phyloP scores from a whole-genome alignment of 1,140 invertebrate genomes.

The Delia radicum region DNA sequence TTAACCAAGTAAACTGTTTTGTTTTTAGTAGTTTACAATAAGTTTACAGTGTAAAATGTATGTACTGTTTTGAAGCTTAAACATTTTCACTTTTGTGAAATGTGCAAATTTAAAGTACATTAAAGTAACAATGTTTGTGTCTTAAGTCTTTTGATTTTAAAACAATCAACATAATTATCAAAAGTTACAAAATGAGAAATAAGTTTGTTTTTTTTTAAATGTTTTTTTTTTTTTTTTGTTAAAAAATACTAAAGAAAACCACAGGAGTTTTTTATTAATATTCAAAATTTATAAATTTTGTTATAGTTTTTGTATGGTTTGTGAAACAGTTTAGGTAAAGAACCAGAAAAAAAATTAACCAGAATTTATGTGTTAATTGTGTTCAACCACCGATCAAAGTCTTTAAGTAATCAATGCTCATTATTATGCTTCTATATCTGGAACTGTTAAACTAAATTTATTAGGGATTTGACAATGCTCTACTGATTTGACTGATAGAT shows the following conservation, averaged over 20 bases:
- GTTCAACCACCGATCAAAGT: neutral
- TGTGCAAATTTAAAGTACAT: neutral
- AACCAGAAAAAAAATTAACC: too few species aligned
- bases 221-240: neutral
- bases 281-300: neutral
- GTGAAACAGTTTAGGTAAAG: neutral
- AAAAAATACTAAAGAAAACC: neutral
- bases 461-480: too few species aligned
- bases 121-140: neutral
- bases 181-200: too few species aligned
- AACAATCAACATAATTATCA: neutral
- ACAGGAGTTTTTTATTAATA: neutral
- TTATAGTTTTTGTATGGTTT: neutral
- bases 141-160: neutral
- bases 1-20: neutral
- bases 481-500: too few species aligned
- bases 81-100: neutral
- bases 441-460: too few species aligned
- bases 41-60: slow-evolving; percentile 23
- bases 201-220: too few species aligned
- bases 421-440: too few species aligned
- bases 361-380: neutral
- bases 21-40: neutral
- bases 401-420: neutral
- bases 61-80: slow-evolving; percentile 16